Conservation (phyloP, 2,797 vertebrate species). For the Rhynchonycteris naso region DNA sequence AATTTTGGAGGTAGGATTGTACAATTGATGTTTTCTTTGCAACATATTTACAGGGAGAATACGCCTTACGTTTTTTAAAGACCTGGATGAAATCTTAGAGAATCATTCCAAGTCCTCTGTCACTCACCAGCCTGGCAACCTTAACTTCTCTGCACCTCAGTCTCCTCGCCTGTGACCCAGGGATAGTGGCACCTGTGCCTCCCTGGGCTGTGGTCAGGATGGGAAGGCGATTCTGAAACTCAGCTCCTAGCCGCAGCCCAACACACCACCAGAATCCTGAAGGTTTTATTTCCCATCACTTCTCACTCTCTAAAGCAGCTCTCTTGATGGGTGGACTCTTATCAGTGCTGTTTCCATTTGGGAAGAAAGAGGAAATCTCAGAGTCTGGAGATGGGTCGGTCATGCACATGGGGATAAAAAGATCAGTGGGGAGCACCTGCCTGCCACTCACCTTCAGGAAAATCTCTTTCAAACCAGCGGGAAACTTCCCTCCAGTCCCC, state of each 20-base stretch:
- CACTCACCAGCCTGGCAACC: background rate
- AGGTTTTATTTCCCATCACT: background rate
- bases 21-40: background rate
- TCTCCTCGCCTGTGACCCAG: background rate
- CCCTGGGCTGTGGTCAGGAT: background rate
- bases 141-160: background rate
- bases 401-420: accelerated
- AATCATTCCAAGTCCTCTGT: background rate
- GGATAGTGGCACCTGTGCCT: background rate
- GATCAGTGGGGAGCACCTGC: background rate
- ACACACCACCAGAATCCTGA: accelerated
- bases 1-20: accelerated
- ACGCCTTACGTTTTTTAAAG: background rate
- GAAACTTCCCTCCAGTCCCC: background rate
- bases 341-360: background rate
- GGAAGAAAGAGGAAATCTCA: background rate
- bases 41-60: background rate
- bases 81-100: background rate
- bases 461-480: background rate
- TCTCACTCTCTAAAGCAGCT: background rate
- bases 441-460: background rate
- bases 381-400: too few relatives aligned
- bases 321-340: background rate
- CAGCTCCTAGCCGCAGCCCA: background rate
- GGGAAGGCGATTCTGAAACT: background rate